These are phyloP conservation scores for Tinea pellionella DNA, from an alignment of 2,888 invertebrate genomes.

Conservation along the genomic window DNA sequence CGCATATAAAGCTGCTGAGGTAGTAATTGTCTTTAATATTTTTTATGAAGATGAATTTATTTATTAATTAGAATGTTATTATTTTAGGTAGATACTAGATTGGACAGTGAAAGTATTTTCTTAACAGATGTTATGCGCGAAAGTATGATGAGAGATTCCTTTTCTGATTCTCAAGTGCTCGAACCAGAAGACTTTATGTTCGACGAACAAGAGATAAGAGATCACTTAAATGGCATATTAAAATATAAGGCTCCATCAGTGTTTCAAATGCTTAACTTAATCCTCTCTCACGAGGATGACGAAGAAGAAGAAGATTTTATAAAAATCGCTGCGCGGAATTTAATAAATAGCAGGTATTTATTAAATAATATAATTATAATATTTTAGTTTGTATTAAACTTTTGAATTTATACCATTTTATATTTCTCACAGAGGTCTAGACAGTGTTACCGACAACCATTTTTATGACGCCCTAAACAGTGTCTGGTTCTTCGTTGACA, in stretches of 20 bases:
- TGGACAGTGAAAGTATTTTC: slow-evolving; percentile 48
- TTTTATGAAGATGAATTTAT: neutral
- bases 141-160: slow-evolving; percentile 39
- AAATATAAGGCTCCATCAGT: slow-evolving; percentile 48
- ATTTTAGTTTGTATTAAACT: neutral
- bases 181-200: slow-evolving; percentile 29
- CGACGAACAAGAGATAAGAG: slow-evolving; percentile 32
- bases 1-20: slow-evolving; percentile 65
- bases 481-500: slow-evolving; percentile 20
- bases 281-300: slow-evolving; percentile 24
- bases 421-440: neutral
- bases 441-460: slow-evolving; percentile 16
- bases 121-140: slow-evolving; percentile 52
- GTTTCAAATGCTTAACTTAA: slow-evolving; percentile 36
- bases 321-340: slow-evolving; percentile 28
- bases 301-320: slow-evolving; percentile 33
- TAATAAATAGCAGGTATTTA: slow-evolving; percentile 37
- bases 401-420: neutral
- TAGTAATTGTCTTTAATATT: slow-evolving; percentile 34
- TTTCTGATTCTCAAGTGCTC: slow-evolving; percentile 25
- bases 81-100: slow-evolving; percentile 29
- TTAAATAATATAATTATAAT: no score
- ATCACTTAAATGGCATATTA: slow-evolving; percentile 32
- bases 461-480: slow-evolving; percentile 41
- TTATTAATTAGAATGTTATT: neutral